Conservation (phyloP, 2,888 invertebrate genomes). For the Noctua fimbriata region DNA sequence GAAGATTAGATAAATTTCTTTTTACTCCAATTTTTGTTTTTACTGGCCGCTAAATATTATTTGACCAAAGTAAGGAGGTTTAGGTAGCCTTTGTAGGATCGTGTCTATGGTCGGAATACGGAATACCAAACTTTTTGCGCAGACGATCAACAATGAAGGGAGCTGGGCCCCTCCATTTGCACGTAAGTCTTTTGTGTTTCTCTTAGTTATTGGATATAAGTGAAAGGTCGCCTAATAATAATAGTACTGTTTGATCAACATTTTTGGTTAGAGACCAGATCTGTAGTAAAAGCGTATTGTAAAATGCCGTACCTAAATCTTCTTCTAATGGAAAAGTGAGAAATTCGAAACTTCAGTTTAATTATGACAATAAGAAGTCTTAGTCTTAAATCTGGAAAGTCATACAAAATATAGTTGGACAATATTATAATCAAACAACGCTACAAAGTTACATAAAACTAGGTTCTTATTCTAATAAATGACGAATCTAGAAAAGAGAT, state of each 20-base stretch:
- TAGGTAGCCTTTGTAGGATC: constrained; percentile 49
- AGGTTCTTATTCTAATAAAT: background rate
- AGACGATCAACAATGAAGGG: constrained; percentile 43
- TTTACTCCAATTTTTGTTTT: constrained; percentile 42
- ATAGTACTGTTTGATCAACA: constrained; percentile 1
- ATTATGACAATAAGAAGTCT: background rate
- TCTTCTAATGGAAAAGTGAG: background rate
- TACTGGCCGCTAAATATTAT: constrained; percentile 44
- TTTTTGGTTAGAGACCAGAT: background rate
- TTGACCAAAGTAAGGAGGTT: constrained; percentile 28
- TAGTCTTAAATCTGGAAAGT: background rate
- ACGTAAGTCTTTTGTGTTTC: constrained; percentile 34
- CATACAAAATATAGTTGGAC: background rate
- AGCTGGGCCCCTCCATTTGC: constrained; percentile 17
- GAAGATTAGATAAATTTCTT: constrained; percentile 56
- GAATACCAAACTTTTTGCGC: constrained; percentile 58
- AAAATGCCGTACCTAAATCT: background rate
- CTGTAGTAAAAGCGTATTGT: background rate
- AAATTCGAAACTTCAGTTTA: background rate
- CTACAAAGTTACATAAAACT: background rate
- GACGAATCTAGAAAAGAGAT: background rate
- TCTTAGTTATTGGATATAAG: constrained; percentile 19
- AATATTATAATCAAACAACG: background rate
- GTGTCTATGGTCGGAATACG: constrained; percentile 39
- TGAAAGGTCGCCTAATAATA: constrained; percentile 17